phyloP scores from a whole-genome alignment of 2,888 invertebrate species.

The Mesorhabditis spiculigera region DNA sequence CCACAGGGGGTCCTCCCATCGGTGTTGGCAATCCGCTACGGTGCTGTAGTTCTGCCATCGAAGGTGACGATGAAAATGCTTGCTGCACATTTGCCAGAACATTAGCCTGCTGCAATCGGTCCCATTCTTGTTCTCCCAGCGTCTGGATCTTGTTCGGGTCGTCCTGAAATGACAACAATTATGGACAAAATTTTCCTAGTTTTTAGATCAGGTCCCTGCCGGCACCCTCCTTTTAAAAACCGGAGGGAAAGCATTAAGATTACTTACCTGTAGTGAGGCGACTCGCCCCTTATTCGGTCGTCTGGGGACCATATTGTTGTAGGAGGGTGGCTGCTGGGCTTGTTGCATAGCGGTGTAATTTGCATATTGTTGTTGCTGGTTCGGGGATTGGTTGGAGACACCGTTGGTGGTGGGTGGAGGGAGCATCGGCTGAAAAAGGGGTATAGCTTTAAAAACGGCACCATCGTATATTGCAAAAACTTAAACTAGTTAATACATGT shows the following conservation, averaged over 20 bases:
- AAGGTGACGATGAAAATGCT: slow-evolving; percentile 43
- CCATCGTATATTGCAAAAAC: neutral
- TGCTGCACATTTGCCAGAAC: slow-evolving; percentile 86
- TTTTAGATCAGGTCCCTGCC: neutral
- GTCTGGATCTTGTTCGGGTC: slow-evolving; percentile 59
- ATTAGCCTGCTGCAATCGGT: slow-evolving; percentile 80
- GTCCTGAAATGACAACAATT: slow-evolving; percentile 29
- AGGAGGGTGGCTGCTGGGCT: slow-evolving; percentile 22
- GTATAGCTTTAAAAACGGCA: neutral
- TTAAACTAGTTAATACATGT: neutral
- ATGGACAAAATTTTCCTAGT: neutral
- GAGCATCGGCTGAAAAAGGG: slow-evolving; percentile 12
- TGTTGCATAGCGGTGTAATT: slow-evolving; percentile 19
- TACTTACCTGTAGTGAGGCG: slow-evolving; percentile 39
- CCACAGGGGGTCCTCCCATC: neutral
- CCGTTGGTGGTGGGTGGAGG: neutral
- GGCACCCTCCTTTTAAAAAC: neutral
- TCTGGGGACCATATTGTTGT: slow-evolving; percentile 38
- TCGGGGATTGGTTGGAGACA: neutral
- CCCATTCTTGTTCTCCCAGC: slow-evolving; percentile 77
- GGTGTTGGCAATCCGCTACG: neutral
- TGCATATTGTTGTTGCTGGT: slow-evolving; percentile 7
- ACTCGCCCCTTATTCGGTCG: slow-evolving; percentile 54
- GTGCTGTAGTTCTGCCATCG: slow-evolving; percentile 21
- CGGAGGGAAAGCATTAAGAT: neutral